Percentiles rank a stretch among this genome's conserved stretches.
Conservation (phyloP, 2,113 vertebrate genomes). For the Microcebus griseorufus region DNA sequence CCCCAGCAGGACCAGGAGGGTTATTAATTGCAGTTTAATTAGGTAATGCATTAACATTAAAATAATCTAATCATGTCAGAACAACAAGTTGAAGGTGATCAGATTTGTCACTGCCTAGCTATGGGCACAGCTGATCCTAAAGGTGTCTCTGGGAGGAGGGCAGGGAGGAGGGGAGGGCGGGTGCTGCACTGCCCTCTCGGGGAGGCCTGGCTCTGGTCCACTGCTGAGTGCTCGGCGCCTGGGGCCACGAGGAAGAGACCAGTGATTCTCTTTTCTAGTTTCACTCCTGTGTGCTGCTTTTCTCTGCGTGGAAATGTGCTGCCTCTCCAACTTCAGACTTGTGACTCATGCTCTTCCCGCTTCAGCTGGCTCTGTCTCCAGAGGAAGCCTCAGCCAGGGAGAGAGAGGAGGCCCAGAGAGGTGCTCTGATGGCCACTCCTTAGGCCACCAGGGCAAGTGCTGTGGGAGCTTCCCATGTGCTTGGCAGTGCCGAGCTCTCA, state of each 20-base stretch:
- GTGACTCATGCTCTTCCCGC: background rate
- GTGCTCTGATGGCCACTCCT: background rate
- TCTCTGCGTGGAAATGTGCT: background rate
- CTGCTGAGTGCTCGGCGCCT: background rate
- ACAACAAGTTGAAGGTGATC: slow-evolving; percentile 62
- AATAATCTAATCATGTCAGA: slow-evolving; percentile 79
- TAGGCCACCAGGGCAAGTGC: background rate
- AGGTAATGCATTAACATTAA: slow-evolving; percentile 81
- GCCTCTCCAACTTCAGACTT: background rate
- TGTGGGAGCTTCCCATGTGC: background rate
- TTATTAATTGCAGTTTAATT: slow-evolving; percentile 80
- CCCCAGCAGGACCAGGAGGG: slow-evolving; percentile 43
- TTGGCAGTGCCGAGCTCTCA: background rate
- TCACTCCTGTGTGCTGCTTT: background rate
- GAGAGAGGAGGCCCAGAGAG: no score
- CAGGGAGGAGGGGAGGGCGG: background rate
- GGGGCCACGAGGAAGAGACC: background rate
- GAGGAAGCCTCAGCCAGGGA: background rate
- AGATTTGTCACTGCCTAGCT: slow-evolving; percentile 74
- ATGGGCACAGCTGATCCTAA: slow-evolving; percentile 46
- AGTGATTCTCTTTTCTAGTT: no score
- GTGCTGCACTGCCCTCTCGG: background rate
- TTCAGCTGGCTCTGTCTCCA: fast-evolving
- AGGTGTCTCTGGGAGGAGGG: slow-evolving; percentile 57
- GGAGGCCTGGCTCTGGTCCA: background rate